Percentiles rank a stretch among this genome's conserved stretches.
These are phyloP conservation scores for Dyspetes luteomarginatus DNA, from an alignment of 2,888 invertebrate species.

Conservation along the genomic window DNA sequence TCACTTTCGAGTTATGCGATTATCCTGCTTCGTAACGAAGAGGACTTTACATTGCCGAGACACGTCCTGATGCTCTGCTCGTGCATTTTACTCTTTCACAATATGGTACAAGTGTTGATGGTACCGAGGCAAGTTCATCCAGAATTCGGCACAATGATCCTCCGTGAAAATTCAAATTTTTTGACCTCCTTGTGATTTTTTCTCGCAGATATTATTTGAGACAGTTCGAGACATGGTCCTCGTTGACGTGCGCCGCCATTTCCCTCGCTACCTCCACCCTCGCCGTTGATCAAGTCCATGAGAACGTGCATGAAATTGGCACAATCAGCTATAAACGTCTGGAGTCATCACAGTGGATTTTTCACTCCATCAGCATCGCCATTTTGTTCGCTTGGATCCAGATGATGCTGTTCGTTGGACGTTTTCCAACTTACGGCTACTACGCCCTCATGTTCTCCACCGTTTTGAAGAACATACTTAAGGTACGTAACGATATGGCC, in stretches of 20 bases:
- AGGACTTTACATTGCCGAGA: constrained; percentile 69
- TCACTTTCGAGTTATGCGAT: constrained; percentile 81
- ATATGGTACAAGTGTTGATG: constrained; percentile 75
- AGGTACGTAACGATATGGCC: constrained; percentile 77
- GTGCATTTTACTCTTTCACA: constrained; percentile 67
- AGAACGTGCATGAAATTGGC: constrained; percentile 36
- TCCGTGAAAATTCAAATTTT: background rate
- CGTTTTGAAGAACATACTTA: constrained; percentile 85
- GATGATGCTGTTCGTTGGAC: constrained; percentile 85
- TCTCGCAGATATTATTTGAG: constrained; percentile 77
- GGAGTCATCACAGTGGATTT: constrained; percentile 78
- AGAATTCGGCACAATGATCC: constrained; percentile 16
- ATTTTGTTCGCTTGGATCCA: constrained; percentile 85
- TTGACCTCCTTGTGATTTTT: background rate
- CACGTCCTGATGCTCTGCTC: constrained; percentile 75
- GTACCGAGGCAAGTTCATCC: constrained; percentile 72
- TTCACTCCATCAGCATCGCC: constrained; percentile 83
- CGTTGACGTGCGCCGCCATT: constrained; percentile 79
- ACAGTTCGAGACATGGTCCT: constrained; percentile 83
- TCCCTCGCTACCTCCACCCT: constrained; percentile 76
- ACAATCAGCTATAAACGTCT: background rate
- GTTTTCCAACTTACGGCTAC: constrained; percentile 85
- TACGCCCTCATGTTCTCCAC: constrained; percentile 86
- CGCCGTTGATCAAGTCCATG: constrained; percentile 56
- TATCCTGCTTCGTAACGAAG: constrained; percentile 62